Percentiles rank a stretch among this genome's conserved stretches.
These are phyloP conservation scores for Oreochromis tanganicae DNA, from an alignment of 2,113 vertebrate species.

Conservation along the genomic window DNA sequence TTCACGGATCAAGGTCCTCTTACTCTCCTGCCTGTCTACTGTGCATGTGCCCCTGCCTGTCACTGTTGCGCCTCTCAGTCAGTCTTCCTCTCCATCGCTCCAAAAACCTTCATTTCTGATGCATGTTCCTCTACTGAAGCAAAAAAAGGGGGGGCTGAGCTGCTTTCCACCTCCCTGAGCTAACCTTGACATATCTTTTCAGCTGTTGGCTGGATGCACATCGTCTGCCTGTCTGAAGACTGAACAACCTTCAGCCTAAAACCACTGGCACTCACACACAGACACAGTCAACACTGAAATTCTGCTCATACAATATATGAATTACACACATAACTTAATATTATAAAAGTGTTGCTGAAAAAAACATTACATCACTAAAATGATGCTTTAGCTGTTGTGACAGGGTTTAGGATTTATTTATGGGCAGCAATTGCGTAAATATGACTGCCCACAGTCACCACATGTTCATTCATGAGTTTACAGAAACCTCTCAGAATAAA, in stretches of 20 bases:
- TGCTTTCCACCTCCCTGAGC: slow-evolving; percentile 20
- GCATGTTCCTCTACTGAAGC: background rate
- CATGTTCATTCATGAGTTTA: background rate
- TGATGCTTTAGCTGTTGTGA: background rate
- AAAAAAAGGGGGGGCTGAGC: background rate
- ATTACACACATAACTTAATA: background rate
- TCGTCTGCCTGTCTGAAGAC: background rate
- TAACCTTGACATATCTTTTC: slow-evolving; percentile 15
- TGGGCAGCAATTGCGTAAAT: background rate
- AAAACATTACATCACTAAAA: background rate
- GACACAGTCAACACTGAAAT: background rate
- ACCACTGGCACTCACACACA: background rate
- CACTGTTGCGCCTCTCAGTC: slow-evolving; percentile 35
- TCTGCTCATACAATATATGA: background rate
- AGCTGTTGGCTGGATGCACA: background rate
- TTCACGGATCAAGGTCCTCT: slow-evolving; percentile 75
- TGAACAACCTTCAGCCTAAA: background rate
- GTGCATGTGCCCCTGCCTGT: slow-evolving; percentile 47
- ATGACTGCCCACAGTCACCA: background rate
- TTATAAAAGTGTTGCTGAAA: background rate
- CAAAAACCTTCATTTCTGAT: slow-evolving; percentile 31
- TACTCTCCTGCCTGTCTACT: slow-evolving; percentile 36
- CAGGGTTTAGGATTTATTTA: background rate
- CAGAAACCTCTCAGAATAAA: background rate
- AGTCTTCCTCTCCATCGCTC: slow-evolving; percentile 7